Evolutionary conservation across 2,113 vertebrate genomes (phyloP).

Genomic region (Phrynosoma platyrhinos): DNA sequence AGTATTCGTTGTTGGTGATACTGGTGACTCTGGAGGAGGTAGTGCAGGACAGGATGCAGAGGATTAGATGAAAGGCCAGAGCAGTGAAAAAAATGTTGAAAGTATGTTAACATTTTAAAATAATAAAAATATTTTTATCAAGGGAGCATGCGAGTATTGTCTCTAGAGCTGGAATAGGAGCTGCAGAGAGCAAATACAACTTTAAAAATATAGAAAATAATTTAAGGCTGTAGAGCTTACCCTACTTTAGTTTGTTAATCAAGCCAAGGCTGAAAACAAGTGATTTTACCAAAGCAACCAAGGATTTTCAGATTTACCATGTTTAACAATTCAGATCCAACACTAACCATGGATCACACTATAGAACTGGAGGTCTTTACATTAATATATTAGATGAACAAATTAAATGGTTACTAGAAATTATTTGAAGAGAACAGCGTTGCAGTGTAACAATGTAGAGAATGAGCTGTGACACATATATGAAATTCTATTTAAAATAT

Average conservation of each 20-base stretch:
- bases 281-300: background rate
- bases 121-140: background rate
- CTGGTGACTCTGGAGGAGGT: constrained; percentile 36
- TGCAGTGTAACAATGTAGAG: background rate
- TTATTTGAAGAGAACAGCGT: background rate
- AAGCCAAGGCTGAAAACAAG: background rate
- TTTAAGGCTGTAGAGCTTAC: background rate
- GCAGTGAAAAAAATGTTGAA: constrained; percentile 17
- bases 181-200: background rate
- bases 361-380: background rate
- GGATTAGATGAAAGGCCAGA: constrained; percentile 38
- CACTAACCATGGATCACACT: background rate
- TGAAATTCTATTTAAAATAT: background rate
- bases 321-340: background rate
- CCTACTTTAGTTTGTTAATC: constrained; percentile 9
- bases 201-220: too few relatives aligned
- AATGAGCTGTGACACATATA: background rate
- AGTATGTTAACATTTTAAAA: background rate
- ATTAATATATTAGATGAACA: too few relatives aligned
- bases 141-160: background rate
- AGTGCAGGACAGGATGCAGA: constrained; percentile 39
- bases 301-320: background rate
- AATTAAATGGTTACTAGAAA: background rate
- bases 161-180: background rate
- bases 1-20: constrained; percentile 36